Evolutionary conservation across 2,888 invertebrate genomes (phyloP).

Genomic region (Campopleginae sp.): DNA sequence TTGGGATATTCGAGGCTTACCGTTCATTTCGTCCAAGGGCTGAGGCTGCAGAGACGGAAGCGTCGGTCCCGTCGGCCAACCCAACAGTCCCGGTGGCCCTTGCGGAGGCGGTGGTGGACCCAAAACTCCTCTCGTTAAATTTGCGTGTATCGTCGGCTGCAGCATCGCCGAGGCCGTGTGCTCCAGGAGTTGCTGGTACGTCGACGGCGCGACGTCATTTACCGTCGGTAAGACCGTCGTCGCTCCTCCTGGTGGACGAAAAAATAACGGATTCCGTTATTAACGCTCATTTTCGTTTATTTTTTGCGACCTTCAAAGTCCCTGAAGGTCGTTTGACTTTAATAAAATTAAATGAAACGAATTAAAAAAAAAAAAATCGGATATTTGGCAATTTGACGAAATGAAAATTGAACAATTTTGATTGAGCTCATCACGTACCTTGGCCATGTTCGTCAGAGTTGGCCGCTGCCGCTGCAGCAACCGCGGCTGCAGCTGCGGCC

Average conservation of each 20-base stretch:
- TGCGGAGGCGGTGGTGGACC: slow-evolving; percentile 78
- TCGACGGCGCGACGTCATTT: slow-evolving; percentile 78
- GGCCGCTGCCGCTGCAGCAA: slow-evolving; percentile 68
- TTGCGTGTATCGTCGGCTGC: slow-evolving; percentile 80
- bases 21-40: slow-evolving; percentile 81
- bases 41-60: slow-evolving; percentile 77
- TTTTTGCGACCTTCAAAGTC: too few species aligned
- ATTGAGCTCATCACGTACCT: slow-evolving; percentile 73
- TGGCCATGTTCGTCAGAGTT: slow-evolving; percentile 79
- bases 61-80: slow-evolving; percentile 73
- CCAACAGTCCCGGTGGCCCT: slow-evolving; percentile 71
- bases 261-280: background rate
- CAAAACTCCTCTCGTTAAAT: slow-evolving; percentile 77
- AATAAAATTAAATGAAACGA: too few species aligned
- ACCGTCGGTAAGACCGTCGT: slow-evolving; percentile 79
- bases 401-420: too few species aligned
- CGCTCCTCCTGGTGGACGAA: slow-evolving; percentile 69
- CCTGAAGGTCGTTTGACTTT: too few species aligned
- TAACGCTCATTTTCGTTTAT: background rate
- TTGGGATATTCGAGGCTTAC: slow-evolving; percentile 72
- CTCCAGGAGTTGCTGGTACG: slow-evolving; percentile 82
- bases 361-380: too few species aligned
- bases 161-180: slow-evolving; percentile 81
- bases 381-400: too few species aligned
- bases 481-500: slow-evolving; percentile 62